phyloP scores from a whole-genome alignment of 2,113 vertebrate species.

The Phodopus roborovskii region DNA sequence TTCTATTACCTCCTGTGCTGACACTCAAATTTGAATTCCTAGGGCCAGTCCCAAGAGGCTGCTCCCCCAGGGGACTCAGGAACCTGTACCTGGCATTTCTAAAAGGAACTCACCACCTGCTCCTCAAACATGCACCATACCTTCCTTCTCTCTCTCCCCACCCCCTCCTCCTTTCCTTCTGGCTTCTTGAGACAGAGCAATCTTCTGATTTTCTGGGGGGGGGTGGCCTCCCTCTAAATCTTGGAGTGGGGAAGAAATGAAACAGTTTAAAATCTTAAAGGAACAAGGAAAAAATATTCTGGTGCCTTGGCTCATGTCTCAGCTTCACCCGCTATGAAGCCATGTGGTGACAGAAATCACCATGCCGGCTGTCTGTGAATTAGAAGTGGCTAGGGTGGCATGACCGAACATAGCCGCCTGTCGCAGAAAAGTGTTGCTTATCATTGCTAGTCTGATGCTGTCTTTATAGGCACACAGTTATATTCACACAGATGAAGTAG shows the following conservation, averaged over 20 bases:
- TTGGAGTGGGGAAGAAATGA: background rate
- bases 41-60: background rate
- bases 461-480: background rate
- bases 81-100: conserved; percentile 6
- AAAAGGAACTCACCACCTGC: background rate
- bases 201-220: background rate
- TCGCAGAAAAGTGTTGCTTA: background rate
- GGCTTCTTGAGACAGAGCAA: background rate
- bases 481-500: background rate
- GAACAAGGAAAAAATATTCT: background rate
- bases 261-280: background rate
- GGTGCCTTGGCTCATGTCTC: background rate
- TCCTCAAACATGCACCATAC: too few relatives aligned
- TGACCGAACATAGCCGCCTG: background rate
- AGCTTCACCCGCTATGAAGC: background rate
- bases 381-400: background rate
- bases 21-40: conserved; percentile 49
- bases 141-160: background rate
- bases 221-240: background rate
- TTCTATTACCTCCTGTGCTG: conserved; percentile 24
- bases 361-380: background rate
- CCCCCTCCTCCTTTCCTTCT: background rate
- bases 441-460: background rate
- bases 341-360: background rate
- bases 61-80: background rate